phyloP scores from a whole-genome alignment of 2,888 invertebrate genomes.

The Clusia tigrina region DNA sequence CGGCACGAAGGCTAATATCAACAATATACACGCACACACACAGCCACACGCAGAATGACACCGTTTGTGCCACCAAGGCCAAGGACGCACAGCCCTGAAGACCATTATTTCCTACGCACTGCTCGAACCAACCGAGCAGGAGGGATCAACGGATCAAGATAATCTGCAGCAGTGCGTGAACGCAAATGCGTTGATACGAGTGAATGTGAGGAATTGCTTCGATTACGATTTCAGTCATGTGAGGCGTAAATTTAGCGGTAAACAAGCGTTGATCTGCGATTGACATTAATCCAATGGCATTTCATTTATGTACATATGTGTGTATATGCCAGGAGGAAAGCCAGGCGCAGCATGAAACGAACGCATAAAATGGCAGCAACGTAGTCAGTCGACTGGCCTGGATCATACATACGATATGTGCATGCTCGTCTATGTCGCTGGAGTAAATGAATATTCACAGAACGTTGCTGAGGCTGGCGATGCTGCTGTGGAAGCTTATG shows the following conservation, averaged over 20 bases:
- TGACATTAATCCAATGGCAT: constrained; percentile 52
- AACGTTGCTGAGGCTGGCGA: not conserved
- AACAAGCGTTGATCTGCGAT: constrained; percentile 50
- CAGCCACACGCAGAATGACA: not conserved
- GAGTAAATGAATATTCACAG: not conserved
- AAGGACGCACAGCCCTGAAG: not conserved
- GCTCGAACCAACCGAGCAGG: constrained; percentile 10
- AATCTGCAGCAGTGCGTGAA: constrained; percentile 60
- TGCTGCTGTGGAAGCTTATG: too few species aligned
- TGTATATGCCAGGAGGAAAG: not conserved
- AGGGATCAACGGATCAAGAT: constrained; percentile 61
- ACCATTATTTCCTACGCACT: not conserved
- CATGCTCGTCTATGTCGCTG: too few species aligned
- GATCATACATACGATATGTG: not conserved
- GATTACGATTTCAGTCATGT: constrained; percentile 28
- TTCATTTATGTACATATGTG: constrained; percentile 18
- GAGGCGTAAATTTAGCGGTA: constrained; percentile 50
- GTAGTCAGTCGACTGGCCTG: not conserved
- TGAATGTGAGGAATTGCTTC: not conserved
- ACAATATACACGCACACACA: not conserved
- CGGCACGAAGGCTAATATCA: not conserved
- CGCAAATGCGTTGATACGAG: constrained; percentile 33
- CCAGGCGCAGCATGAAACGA: not conserved
- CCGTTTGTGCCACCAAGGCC: not conserved
- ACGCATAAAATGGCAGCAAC: constrained; percentile 17